Conservation (phyloP, 2,113 vertebrate species). For the Salvelinus sp. region DNA sequence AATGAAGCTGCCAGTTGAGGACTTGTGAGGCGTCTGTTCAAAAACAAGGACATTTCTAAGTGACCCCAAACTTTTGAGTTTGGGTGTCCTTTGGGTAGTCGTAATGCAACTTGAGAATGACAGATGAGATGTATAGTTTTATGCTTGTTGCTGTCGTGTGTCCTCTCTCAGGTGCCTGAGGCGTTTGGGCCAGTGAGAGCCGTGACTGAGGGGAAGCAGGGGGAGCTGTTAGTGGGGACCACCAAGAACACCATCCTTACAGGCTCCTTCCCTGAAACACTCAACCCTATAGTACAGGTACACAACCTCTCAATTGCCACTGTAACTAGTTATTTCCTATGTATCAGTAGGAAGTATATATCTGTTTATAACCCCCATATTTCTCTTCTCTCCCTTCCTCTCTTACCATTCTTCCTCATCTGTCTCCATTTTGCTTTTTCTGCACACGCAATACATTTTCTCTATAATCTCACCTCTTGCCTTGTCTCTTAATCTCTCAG, state of each 20-base stretch:
- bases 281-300: constrained; percentile 85
- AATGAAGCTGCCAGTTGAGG: too few relatives aligned
- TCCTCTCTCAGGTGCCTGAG: constrained; percentile 76
- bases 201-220: constrained; percentile 81
- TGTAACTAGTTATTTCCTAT: not conserved
- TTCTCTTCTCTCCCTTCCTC: not conserved
- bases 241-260: constrained; percentile 86
- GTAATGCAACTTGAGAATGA: not conserved
- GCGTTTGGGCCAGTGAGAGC: constrained; percentile 82
- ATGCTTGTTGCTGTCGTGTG: not conserved
- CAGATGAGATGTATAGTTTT: not conserved
- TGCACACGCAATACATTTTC: not conserved
- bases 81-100: too few relatives aligned
- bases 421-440: not conserved
- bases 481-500: constrained; percentile 61
- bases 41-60: too few relatives aligned
- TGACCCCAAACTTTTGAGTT: too few relatives aligned
- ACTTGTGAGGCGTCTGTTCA: too few relatives aligned
- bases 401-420: not conserved
- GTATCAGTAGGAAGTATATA: not conserved
- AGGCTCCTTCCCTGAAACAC: constrained; percentile 76
- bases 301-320: not conserved
- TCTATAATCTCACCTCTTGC: not conserved
- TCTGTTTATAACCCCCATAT: not conserved
- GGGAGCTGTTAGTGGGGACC: constrained; percentile 83